Base-by-base conservation (phyloP, 2,113 vertebrate species). In the Periophthalmodon schlosseri region DNA sequence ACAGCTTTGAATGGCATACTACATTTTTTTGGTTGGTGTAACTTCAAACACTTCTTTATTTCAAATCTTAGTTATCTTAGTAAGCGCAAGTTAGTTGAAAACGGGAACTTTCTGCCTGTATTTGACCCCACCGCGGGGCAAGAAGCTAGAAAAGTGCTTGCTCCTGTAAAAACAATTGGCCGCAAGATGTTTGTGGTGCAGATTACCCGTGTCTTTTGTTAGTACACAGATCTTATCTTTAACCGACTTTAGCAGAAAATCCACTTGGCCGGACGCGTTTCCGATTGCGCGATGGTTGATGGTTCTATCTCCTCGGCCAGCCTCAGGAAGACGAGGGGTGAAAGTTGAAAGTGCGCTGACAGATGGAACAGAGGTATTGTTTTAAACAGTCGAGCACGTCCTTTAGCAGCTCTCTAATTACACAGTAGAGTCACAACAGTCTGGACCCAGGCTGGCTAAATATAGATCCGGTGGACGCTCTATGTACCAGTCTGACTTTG, bases 401-500 rank as follows among this genome's bases (percentile, higher is more conserved):
- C 66, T 70, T 58, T 23, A 60, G 69, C 56, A 14, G 34, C 8
- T 71, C 76, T 84, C 74, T 88, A 76, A 86, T 84, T 84, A 84
- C 74, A 4, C 69, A 57, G 72, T 67, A 67, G 72, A 84, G 83
- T 74, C 81, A 74, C 72, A 84, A 86, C 84, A 74, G 77, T 81
- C 80, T 81, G 80, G 65, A 24, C 39, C 75, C 1, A 58, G 69
- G 69, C 1, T 2, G 2, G 1, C 86, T 74, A 76, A 46, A 80
- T 82, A 82, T 78, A 80, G 72, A 20, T 28, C 23, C 14, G 57
- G 9, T 1, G 21, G 21, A 10, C 9, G n/a, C n/a, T 9, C 56
- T 9, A 57, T n/a, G 23, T 4, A 56, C 52, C 52, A 11, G 9
- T 21, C 52, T 56, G 52, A 56, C 52, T 56, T 56, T 56, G 52